phyloP scores from a whole-genome alignment of 2,888 invertebrate genomes.

The Syrista parreyssii region DNA sequence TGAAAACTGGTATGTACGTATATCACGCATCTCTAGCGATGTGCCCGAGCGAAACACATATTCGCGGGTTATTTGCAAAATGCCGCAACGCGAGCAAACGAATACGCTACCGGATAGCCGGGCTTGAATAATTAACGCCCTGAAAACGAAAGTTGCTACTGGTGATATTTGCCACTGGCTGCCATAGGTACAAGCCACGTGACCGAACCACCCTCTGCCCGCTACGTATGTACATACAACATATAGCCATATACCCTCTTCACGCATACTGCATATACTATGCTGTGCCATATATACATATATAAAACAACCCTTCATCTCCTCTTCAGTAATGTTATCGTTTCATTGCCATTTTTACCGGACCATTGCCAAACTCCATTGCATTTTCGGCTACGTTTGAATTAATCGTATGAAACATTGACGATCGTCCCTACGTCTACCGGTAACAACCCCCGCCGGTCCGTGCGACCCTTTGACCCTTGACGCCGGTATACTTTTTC shows the following conservation, averaged over 20 bases:
- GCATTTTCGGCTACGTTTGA: background rate
- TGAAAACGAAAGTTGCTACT: conserved; percentile 58
- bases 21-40: background rate
- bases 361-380: background rate
- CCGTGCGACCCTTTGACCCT: background rate
- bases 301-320: background rate
- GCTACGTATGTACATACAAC: background rate
- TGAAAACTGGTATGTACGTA: conserved; percentile 24
- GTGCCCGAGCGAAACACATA: conserved; percentile 4
- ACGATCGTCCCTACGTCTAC: background rate
- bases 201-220: background rate
- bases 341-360: conserved; percentile 1
- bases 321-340: background rate
- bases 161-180: conserved; percentile 45
- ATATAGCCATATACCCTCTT: background rate
- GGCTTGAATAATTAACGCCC: conserved; percentile 57
- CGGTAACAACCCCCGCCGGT: background rate
- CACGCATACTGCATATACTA: background rate
- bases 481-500: background rate
- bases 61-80: conserved; percentile 41
- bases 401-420: conserved; percentile 4
- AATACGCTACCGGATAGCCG: conserved; percentile 44
- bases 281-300: background rate
- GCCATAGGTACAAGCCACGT: background rate
- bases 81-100: conserved; percentile 47